These are phyloP conservation scores for Eupithecia inturbata DNA, from an alignment of 2,888 invertebrate genomes.

Conservation along the genomic window DNA sequence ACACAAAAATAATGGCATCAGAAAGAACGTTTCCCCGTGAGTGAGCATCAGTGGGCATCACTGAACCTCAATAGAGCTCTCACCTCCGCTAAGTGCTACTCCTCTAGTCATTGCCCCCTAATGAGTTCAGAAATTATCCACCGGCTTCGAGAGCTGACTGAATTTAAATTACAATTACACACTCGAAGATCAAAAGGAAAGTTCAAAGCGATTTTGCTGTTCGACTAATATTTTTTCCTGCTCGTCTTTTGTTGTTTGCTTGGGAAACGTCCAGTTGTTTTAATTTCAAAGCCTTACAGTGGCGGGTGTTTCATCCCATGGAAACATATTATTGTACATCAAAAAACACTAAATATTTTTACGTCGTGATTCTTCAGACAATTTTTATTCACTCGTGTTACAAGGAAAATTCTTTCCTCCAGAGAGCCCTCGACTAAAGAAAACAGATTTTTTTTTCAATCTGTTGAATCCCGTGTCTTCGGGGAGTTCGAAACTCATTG, in stretches of 20 bases:
- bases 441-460: constrained; percentile 40
- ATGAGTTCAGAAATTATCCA: constrained; percentile 67
- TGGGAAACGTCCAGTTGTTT: constrained; percentile 10
- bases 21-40: constrained; percentile 76
- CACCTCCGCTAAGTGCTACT: constrained; percentile 69
- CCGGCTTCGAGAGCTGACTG: constrained; percentile 52
- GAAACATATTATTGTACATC: constrained; percentile 4
- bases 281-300: background rate
- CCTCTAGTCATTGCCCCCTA: constrained; percentile 71
- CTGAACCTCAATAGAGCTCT: constrained; percentile 65
- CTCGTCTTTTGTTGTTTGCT: constrained; percentile 24
- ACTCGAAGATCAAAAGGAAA: constrained; percentile 70
- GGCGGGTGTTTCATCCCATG: constrained; percentile 7
- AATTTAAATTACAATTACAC: constrained; percentile 54
- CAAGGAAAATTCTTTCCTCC: constrained; percentile 9
- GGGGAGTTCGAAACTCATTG: constrained; percentile 30
- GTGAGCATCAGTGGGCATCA: constrained; percentile 64
- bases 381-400: constrained; percentile 7
- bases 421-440: constrained; percentile 10
- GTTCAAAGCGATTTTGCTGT: constrained; percentile 62
- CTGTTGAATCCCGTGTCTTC: constrained; percentile 29
- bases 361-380: background rate
- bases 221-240: constrained; percentile 46
- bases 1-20: constrained; percentile 75
- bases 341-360: background rate